A percentile compares a stretch with the other conserved stretches of the same genome.
These are phyloP conservation scores for Ceyx cyanopectus DNA, from an alignment of 2,113 vertebrate species.

Conservation along the genomic window DNA sequence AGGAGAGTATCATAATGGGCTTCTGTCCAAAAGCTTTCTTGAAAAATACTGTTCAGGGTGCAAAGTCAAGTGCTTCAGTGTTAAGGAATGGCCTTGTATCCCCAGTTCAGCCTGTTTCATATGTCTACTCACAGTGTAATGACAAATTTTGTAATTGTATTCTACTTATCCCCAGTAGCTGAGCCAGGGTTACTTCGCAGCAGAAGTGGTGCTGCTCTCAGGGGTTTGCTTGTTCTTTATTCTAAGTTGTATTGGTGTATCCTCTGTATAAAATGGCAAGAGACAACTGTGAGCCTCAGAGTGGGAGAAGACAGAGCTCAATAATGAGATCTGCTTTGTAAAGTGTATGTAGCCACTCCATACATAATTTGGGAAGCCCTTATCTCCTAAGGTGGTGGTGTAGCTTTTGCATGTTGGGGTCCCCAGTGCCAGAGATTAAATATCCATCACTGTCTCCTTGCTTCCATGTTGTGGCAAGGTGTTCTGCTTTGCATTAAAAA, in stretches of 20 bases:
- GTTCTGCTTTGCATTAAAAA: slow-evolving; percentile 46
- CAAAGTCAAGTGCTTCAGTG: background rate
- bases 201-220: background rate
- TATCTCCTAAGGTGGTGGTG: background rate
- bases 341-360: rapidly evolving
- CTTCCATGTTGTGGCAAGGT: slow-evolving; percentile 8
- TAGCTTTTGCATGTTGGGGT: background rate
- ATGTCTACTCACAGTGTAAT: background rate
- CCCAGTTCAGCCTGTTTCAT: slow-evolving; percentile 11
- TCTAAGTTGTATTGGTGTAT: background rate
- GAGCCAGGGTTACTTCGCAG: background rate
- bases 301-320: background rate
- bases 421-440: background rate
- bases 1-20: background rate
- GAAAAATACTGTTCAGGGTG: background rate
- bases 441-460: background rate
- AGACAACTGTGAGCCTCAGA: rapidly evolving
- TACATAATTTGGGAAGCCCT: background rate
- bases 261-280: background rate
- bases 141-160: background rate
- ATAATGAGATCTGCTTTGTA: background rate
- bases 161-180: background rate
- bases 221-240: background rate
- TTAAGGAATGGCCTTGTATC: background rate
- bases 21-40: background rate